These are phyloP conservation scores for Beris morrisii DNA, from an alignment of 2,888 invertebrate genomes.

Conservation along the genomic window DNA sequence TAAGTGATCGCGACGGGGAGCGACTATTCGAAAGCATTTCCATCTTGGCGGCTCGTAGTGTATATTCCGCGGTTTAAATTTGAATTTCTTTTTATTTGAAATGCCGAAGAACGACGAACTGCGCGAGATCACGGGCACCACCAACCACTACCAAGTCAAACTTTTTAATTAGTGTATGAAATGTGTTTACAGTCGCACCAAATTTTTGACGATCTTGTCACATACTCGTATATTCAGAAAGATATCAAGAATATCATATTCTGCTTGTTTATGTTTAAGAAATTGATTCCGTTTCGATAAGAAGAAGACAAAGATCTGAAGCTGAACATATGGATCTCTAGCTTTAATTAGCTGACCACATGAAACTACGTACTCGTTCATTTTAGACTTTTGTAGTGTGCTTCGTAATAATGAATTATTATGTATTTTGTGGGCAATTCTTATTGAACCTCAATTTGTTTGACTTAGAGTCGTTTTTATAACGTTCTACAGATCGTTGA, in stretches of 20 bases:
- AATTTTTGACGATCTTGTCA: constrained; percentile 9
- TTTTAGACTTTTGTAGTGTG: too few relatives aligned
- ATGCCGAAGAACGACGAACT: not conserved
- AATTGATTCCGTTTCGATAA: not conserved
- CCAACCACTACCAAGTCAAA: not conserved
- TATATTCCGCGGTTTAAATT: constrained; percentile 13
- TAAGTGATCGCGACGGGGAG: constrained; percentile 23
- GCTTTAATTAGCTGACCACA: too few relatives aligned
- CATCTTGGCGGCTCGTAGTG: not conserved
- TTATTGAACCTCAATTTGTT: too few relatives aligned
- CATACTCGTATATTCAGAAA: not conserved
- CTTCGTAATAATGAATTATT: too few relatives aligned
- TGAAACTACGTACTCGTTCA: too few relatives aligned
- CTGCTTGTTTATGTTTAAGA: not conserved
- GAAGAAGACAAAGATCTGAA: not conserved
- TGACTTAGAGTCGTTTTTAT: too few relatives aligned
- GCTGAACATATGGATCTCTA: not conserved
- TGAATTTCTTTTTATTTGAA: constrained; percentile 1
- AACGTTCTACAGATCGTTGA: too few relatives aligned
- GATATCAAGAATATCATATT: not conserved
- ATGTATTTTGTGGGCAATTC: too few relatives aligned
- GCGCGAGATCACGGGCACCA: not conserved
- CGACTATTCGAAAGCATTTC: not conserved
- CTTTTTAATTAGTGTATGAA: constrained; percentile 2
- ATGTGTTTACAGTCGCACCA: constrained; percentile 1